phyloP scores from a whole-genome alignment of 2,888 invertebrate genomes.

The Andrena praecox region DNA sequence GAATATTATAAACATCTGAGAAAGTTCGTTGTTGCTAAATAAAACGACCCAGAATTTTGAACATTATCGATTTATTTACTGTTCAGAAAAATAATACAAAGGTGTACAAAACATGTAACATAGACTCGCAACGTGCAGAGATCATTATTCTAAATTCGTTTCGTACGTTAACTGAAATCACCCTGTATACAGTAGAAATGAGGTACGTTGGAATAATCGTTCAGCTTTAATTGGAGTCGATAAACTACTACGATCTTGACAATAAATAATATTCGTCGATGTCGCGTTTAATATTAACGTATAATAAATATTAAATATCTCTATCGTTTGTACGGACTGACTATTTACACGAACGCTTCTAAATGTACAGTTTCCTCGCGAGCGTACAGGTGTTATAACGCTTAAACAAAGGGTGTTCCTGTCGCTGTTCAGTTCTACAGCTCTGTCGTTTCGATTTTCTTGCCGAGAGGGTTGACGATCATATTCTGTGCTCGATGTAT shows the following conservation, averaged over 20 bases:
- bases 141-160: constrained; percentile 18
- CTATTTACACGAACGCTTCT: constrained; percentile 56
- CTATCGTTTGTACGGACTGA: constrained; percentile 36
- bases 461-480: constrained; percentile 80
- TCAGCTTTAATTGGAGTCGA: background rate
- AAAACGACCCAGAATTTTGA: background rate
- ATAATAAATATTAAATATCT: constrained; percentile 52
- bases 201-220: constrained; percentile 13
- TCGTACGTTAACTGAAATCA: background rate
- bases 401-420: background rate
- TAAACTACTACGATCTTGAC: background rate
- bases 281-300: constrained; percentile 8
- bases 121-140: constrained; percentile 51
- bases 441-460: constrained; percentile 83
- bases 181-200: background rate
- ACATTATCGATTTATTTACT: constrained; percentile 47
- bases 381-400: background rate
- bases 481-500: constrained; percentile 76
- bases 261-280: constrained; percentile 36
- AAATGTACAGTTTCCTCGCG: constrained; percentile 24
- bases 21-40: background rate
- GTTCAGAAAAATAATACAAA: constrained; percentile 61
- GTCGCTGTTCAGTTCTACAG: constrained; percentile 61
- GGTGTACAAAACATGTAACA: constrained; percentile 58
- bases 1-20: too few relatives aligned